Percentiles rank a stretch among this genome's conserved stretches.
phyloP scores from a whole-genome alignment of 2,888 invertebrate species.

The Drosophila percnosoma region DNA sequence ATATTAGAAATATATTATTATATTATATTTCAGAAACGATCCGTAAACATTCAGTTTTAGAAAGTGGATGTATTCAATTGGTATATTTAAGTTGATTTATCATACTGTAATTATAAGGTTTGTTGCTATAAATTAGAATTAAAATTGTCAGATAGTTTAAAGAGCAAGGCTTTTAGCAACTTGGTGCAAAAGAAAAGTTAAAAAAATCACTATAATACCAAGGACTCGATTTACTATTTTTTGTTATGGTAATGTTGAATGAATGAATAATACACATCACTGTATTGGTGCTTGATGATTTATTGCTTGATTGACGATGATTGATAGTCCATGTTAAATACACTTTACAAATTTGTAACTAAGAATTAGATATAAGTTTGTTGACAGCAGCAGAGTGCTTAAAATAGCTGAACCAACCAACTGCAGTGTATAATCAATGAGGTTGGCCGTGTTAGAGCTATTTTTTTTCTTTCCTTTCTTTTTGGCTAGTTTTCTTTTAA shows the following conservation, averaged over 20 bases:
- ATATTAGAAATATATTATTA: not conserved
- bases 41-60: not conserved
- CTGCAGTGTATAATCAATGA: constrained; percentile 23
- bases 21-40: not conserved
- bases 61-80: no score
- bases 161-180: not conserved
- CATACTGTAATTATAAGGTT: not conserved
- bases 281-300: not conserved
- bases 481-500: constrained; percentile 61
- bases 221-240: not conserved
- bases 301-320: not conserved
- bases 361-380: not conserved
- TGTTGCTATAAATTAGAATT: not conserved
- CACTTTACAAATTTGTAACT: not conserved
- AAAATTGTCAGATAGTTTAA: not conserved
- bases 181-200: not conserved
- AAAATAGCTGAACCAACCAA: not conserved
- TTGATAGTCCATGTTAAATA: not conserved
- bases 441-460: constrained; percentile 14
- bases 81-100: not conserved
- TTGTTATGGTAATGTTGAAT: no score
- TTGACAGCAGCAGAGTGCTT: not conserved
- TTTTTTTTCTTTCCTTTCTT: not conserved
- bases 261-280: no score
- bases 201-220: not conserved